These are phyloP conservation scores for Eumeta japonica DNA, from an alignment of 1,140 invertebrate genomes.

Conservation along the genomic window DNA sequence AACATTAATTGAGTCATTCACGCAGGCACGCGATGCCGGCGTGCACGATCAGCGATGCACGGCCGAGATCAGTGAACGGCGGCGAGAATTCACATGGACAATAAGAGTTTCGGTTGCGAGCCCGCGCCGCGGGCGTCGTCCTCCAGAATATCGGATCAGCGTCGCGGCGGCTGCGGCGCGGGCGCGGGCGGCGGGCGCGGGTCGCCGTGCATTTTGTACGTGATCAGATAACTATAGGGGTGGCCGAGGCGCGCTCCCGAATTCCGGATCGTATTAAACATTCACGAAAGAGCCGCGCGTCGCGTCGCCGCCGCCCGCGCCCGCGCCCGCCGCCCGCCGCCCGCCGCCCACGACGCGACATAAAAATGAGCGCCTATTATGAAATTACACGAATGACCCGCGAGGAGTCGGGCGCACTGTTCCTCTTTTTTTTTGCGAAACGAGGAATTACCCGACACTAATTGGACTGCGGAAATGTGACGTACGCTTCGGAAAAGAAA, in stretches of 20 bases:
- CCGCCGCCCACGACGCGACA: conserved; percentile 17
- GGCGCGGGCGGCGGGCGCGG: no score
- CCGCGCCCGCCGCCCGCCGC: no score
- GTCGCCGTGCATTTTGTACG: conserved; percentile 22
- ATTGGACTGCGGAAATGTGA: conserved; percentile 52
- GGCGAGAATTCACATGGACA: no score
- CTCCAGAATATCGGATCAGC: conserved; percentile 34
- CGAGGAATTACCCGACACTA: conserved; percentile 50
- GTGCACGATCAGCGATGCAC: no score
- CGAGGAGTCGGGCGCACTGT: no score
- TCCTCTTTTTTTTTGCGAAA: conserved; percentile 15
- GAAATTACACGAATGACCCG: conserved; percentile 46
- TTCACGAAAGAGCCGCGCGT: conserved; percentile 31
- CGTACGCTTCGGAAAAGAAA: conserved; percentile 33
- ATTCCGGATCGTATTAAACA: conserved; percentile 41
- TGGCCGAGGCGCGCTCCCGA: conserved; percentile 20
- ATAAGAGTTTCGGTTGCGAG: conserved; percentile 22
- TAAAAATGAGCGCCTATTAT: conserved; percentile 55
- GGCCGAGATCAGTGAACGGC: no score
- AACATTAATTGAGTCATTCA: no score
- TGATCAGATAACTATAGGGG: conserved; percentile 30
- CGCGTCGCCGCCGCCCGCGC: no score
- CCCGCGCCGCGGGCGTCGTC: conserved; percentile 26
- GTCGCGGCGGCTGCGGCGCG: conserved; percentile 17
- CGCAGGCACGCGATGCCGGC: no score